Percentiles rank a stretch among this genome's conserved stretches.
Conservation (phyloP, 2,797 vertebrate genomes). For the Enteromius fasciolatus region DNA sequence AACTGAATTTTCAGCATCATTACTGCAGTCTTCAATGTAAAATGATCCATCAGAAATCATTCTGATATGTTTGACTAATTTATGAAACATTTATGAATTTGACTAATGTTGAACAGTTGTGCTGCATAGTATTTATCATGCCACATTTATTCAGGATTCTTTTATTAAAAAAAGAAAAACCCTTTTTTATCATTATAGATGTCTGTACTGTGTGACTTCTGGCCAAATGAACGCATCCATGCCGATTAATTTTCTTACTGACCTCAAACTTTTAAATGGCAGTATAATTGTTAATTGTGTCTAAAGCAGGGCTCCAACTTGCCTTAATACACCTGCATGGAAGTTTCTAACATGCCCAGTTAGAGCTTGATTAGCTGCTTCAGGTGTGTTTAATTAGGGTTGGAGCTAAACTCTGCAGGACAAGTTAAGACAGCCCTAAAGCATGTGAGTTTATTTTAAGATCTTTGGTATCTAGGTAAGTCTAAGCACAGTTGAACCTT, state of each 20-base stretch:
- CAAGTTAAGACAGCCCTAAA: neutral
- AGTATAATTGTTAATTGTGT: neutral
- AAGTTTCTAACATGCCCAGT: no score
- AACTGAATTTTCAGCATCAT: neutral
- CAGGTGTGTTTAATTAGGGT: no score
- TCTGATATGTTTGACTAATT: no score
- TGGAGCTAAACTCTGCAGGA: no score
- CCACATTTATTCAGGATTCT: neutral
- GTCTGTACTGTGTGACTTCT: neutral
- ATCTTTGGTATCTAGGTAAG: neutral
- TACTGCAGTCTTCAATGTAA: neutral
- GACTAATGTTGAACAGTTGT: neutral
- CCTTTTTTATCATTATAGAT: neutral
- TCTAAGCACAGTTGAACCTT: neutral
- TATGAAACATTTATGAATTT: neutral
- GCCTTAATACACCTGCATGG: no score
- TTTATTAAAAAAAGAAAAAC: neutral
- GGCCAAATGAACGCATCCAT: neutral
- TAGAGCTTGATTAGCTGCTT: no score
- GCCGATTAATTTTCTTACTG: neutral
- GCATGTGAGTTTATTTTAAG: neutral
- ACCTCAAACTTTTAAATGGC: neutral
- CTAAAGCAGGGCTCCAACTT: neutral
- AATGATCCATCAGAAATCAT: neutral
- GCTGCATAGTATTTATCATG: neutral